Evolutionary conservation across 2,113 vertebrate species (phyloP).

Genomic region (Saiga tatarica): DNA sequence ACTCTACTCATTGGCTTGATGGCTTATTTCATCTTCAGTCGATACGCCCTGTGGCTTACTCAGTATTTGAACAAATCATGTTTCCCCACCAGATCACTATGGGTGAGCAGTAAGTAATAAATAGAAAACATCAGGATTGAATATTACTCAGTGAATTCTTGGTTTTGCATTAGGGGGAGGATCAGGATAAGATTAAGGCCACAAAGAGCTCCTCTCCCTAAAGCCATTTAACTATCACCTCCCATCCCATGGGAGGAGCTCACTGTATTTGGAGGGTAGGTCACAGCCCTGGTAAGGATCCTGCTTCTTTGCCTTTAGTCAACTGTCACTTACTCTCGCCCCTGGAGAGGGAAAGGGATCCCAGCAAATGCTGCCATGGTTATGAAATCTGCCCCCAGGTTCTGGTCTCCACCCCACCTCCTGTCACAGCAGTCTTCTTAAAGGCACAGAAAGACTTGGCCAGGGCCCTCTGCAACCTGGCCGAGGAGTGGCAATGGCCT

Average conservation of each 20-base stretch:
- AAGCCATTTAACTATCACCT: not conserved
- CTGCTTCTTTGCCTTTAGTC: not conserved
- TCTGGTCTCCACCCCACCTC: not conserved
- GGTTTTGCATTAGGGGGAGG: not conserved
- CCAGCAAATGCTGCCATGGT: not conserved
- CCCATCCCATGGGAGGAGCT: no score
- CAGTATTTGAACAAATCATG: not conserved
- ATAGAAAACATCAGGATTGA: not conserved
- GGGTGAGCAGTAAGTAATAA: not conserved
- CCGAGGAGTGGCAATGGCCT: not conserved
- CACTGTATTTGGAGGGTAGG: not conserved
- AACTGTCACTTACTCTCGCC: not conserved
- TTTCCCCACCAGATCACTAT: not conserved
- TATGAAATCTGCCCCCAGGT: not conserved
- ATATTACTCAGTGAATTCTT: not conserved
- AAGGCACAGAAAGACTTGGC: not conserved
- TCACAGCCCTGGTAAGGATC: not conserved
- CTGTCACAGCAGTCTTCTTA: not conserved
- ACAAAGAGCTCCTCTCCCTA: not conserved
- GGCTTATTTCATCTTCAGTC: not conserved
- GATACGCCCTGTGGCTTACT: not conserved
- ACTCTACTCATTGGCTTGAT: slow-evolving; percentile 13
- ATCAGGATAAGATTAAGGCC: not conserved
- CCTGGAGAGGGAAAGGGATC: not conserved
- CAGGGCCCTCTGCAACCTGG: not conserved